Evolutionary conservation across 2,888 invertebrate species (phyloP).

Genomic region (Eupithecia tripunctaria): DNA sequence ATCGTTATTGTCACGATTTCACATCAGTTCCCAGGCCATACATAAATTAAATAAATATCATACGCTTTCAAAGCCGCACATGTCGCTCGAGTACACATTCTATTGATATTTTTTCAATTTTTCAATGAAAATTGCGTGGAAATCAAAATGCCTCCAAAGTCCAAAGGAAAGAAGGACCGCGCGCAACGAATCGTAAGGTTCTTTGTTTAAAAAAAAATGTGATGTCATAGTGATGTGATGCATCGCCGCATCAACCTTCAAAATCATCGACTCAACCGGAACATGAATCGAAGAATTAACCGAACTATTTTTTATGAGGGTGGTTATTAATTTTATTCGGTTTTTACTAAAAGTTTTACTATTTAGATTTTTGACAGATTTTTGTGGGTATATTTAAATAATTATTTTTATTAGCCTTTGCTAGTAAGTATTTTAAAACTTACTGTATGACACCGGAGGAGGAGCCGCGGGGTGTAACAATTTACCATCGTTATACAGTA

Average conservation of each 20-base stretch:
- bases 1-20: conserved; percentile 31
- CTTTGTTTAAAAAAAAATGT: neutral
- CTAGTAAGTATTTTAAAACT: neutral
- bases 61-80: conserved; percentile 81
- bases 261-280: neutral
- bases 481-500: neutral
- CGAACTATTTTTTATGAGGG: neutral
- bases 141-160: neutral
- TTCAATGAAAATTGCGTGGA: neutral
- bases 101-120: conserved; percentile 41
- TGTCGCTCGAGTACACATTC: conserved; percentile 80
- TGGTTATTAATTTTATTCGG: neutral
- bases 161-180: neutral
- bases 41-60: conserved; percentile 54
- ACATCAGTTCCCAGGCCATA: conserved; percentile 26
- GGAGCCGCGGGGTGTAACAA: no score
- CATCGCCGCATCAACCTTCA: neutral
- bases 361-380: neutral
- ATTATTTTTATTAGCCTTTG: neutral
- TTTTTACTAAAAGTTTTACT: neutral
- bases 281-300: neutral
- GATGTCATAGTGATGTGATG: neutral
- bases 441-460: neutral
- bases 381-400: neutral
- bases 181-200: neutral